phyloP scores from a whole-genome alignment of 2,797 vertebrate genomes.

The Discoglossus pictus region DNA sequence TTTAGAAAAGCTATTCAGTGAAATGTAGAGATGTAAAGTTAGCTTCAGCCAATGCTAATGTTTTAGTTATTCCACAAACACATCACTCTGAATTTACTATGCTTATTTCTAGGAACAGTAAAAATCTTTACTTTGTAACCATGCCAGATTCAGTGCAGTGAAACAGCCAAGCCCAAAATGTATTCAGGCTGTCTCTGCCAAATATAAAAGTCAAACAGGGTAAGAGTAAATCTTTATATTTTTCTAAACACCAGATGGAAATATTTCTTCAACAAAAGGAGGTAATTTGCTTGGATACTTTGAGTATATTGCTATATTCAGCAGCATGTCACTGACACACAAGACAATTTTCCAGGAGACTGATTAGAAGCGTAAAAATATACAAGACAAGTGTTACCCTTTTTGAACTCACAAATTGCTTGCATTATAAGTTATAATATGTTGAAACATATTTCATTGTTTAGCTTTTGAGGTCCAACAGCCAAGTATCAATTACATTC shows the following conservation, averaged over 20 bases:
- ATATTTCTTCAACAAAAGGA: conserved; percentile 72
- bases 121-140: conserved; percentile 35
- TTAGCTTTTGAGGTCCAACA: not conserved
- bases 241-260: conserved; percentile 68
- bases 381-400: conserved; percentile 52
- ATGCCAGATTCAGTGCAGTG: conserved; percentile 18
- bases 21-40: no score
- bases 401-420: conserved; percentile 63
- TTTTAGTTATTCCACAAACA: conserved; percentile 26
- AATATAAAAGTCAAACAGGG: conserved; percentile 65
- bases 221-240: conserved; percentile 60
- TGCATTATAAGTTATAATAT: conserved; percentile 41
- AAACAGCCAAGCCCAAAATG: conserved; percentile 26
- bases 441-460: conserved; percentile 1
- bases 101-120: conserved; percentile 47
- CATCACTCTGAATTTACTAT: conserved; percentile 50
- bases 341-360: conserved; percentile 69
- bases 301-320: conserved; percentile 68
- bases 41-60: not conserved
- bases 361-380: conserved; percentile 71
- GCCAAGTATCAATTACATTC: no score
- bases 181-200: conserved; percentile 53
- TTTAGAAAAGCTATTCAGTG: no score
- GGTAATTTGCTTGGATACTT: conserved; percentile 71
- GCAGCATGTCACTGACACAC: conserved; percentile 60